These are phyloP conservation scores for Tipula confusa DNA, from an alignment of 2,888 invertebrate species.

Conservation along the genomic window DNA sequence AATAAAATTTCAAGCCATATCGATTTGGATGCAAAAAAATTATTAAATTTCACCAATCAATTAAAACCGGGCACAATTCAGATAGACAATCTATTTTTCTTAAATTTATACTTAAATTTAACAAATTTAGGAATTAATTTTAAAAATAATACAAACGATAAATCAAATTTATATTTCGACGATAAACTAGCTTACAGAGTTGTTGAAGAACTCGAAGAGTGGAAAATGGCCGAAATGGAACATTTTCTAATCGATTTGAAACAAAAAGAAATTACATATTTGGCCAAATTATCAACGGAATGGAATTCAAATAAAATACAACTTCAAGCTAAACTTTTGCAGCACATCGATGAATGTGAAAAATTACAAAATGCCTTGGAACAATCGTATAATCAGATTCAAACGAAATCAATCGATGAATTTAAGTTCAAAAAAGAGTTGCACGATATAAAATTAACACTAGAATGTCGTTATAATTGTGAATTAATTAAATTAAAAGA, in stretches of 20 bases:
- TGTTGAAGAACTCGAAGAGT: slow-evolving; percentile 65
- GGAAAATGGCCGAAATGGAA: slow-evolving; percentile 66
- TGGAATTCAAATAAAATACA: slow-evolving; percentile 56
- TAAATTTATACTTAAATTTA: slow-evolving; percentile 36
- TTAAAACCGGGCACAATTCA: slow-evolving; percentile 34
- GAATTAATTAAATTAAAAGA: slow-evolving; percentile 58
- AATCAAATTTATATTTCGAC: slow-evolving; percentile 34
- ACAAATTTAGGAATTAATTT: slow-evolving; percentile 37
- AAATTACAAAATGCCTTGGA: slow-evolving; percentile 57
- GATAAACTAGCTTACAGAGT: slow-evolving; percentile 52
- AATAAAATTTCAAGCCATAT: slow-evolving; percentile 35
- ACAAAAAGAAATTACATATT: slow-evolving; percentile 56
- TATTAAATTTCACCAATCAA: slow-evolving; percentile 35
- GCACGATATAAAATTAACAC: slow-evolving; percentile 50
- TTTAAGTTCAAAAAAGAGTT: slow-evolving; percentile 32
- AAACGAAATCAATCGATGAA: slow-evolving; percentile 31
- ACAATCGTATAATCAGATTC: slow-evolving; percentile 37
- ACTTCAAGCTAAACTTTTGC: slow-evolving; percentile 55
- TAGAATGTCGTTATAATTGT: slow-evolving; percentile 57
- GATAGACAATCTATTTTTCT: slow-evolving; percentile 35
- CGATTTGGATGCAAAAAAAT: slow-evolving; percentile 36
- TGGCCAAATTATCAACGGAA: slow-evolving; percentile 54
- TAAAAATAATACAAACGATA: slow-evolving; percentile 35
- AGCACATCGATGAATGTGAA: slow-evolving; percentile 59
- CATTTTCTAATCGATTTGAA: slow-evolving; percentile 57